Percentiles rank a stretch among this genome's conserved stretches.
Conservation (phyloP, 2,888 invertebrate species). For the Keiferia lycopersicella region DNA sequence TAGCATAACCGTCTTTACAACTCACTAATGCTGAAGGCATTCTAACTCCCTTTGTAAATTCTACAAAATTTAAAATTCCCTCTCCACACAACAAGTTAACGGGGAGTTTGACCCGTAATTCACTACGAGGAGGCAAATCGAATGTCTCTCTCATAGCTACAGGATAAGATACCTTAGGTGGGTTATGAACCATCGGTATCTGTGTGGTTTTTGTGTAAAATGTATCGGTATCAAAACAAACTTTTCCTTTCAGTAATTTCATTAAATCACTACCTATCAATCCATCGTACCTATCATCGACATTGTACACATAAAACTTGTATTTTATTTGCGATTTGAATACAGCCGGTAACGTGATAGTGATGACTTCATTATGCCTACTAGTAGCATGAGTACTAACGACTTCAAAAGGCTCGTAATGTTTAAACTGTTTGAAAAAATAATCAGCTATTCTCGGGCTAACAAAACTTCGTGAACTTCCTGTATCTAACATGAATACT, state of each 20-base stretch:
- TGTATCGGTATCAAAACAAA: neutral
- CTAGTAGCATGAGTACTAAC: constrained; percentile 24
- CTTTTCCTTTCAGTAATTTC: constrained; percentile 28
- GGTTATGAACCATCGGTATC: no score
- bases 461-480: constrained; percentile 34
- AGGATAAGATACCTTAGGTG: no score
- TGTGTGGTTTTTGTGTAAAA: neutral
- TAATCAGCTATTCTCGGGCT: constrained; percentile 26
- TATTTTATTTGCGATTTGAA: no score
- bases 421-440: constrained; percentile 26
- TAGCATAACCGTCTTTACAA: constrained; percentile 30
- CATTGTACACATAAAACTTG: constrained; percentile 33
- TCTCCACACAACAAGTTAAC: constrained; percentile 29
- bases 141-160: neutral
- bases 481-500: constrained; percentile 33
- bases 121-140: neutral
- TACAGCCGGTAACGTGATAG: neutral
- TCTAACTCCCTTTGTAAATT: constrained; percentile 31
- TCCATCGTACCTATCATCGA: constrained; percentile 27
- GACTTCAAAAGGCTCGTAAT: constrained; percentile 32
- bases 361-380: neutral
- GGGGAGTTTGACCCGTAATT: neutral
- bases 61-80: neutral
- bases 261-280: constrained; percentile 23
- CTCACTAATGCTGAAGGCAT: constrained; percentile 34